Evolutionary conservation across 2,888 invertebrate genomes (phyloP), one percentile per base, ranked within the genome.

Genomic region (Tetropium fuscum): DNA sequence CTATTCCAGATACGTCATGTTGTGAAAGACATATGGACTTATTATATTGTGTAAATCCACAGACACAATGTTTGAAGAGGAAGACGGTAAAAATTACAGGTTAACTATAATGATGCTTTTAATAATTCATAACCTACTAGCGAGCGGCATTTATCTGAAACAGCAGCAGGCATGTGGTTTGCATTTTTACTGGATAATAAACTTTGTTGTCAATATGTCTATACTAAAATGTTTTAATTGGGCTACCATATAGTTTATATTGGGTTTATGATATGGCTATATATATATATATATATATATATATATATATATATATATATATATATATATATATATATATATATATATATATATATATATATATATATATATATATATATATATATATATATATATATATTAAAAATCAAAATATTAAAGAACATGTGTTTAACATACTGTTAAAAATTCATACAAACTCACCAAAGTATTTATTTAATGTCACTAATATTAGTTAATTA

Each of bases 1-100:
- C 62, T 66, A 66, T 63, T 69, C 69, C 61, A 66, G 66, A 69
- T 69, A 66, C 61, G 69, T 69, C 68, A 62, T 60, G 61, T 68
- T 53, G 60, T 60, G 60, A 58, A 64, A 64, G 69, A 68, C 64
- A 64, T 66, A 69, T 66, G 68, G 68, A 61, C 66, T 63, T 69
- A 69, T 69, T 69, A 66, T 69, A 66, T 68, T 66, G 58, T 63
- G 66, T 68, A 69, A 68, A 68, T 68, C 63, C 66, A 60, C 63
- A 51, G 62, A 66, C 63, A 61, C 61, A 64, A 61, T 60, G 58
- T 56, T 63, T 58, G 66, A 56, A 64, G 64, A 69, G 63, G 67
- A 63, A 67, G 65, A 63, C 60, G 56, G 60, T 60, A 57, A 60
- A 60, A 60, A 60, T 57, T 53, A 53, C 56, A 36, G 32, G n/a